Conservation (phyloP, 2,113 vertebrate species). For the Xiphorhynchus elegans region DNA sequence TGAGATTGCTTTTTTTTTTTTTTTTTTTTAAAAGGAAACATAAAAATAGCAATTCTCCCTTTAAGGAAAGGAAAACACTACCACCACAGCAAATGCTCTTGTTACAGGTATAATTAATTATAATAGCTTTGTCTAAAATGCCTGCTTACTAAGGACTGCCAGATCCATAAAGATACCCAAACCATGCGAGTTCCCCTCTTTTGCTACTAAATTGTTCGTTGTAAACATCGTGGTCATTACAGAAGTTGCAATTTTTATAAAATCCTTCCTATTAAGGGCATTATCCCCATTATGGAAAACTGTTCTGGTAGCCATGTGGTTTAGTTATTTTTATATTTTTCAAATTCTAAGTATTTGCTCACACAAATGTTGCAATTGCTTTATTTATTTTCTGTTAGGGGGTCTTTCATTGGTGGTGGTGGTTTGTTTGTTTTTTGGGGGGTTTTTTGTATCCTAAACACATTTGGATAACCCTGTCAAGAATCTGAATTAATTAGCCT, state of each 20-base stretch:
- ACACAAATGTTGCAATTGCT: not conserved
- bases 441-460: not conserved
- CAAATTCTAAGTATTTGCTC: not conserved
- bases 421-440: not conserved
- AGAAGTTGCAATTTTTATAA: not conserved
- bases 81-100: not conserved
- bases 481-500: conserved; percentile 16
- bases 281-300: not conserved
- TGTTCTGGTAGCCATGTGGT: not conserved
- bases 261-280: not conserved
- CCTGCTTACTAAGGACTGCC: not conserved
- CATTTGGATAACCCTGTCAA: conserved; percentile 18
- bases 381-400: not conserved
- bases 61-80: not conserved
- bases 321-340: not conserved
- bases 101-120: not conserved
- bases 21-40: no score
- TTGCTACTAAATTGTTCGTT: not conserved
- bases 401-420: not conserved
- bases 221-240: not conserved
- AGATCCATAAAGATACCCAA: not conserved
- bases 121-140: not conserved
- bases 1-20: no score
- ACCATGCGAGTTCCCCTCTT: not conserved
- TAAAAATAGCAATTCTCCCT: not conserved